A percentile compares a stretch with the other conserved stretches of the same genome.
Conservation (phyloP, 2,888 invertebrate genomes). For the Archaeoteleia sp. region DNA sequence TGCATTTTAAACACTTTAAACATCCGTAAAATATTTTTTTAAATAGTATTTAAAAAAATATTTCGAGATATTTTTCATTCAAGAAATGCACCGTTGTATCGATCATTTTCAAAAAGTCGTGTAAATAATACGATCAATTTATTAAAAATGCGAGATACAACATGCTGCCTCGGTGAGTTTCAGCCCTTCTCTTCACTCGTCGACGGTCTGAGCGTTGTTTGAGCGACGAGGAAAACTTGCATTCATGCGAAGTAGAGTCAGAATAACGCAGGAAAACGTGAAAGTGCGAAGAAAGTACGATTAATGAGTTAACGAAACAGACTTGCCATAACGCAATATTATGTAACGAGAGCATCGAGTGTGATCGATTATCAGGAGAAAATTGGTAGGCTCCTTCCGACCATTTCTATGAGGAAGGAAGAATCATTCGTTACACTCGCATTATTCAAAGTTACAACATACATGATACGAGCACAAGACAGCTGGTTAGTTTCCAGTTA, state of each 20-base stretch:
- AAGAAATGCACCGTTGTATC: too few relatives aligned
- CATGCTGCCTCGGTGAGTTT: too few relatives aligned
- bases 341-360: conserved; percentile 27
- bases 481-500: conserved; percentile 36
- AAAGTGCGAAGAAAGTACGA: conserved; percentile 27
- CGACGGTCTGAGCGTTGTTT: conserved; percentile 47
- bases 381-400: conserved; percentile 31
- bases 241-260: conserved; percentile 25
- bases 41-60: too few relatives aligned
- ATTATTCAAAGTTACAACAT: neutral
- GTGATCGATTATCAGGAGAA: conserved; percentile 40
- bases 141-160: too few relatives aligned
- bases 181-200: conserved; percentile 43
- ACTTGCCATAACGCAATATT: conserved; percentile 38
- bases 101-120: too few relatives aligned
- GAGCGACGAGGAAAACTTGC: conserved; percentile 36
- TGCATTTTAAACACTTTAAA: neutral
- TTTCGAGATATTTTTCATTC: too few relatives aligned
- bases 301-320: conserved; percentile 44
- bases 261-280: conserved; percentile 9
- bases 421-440: neutral
- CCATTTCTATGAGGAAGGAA: conserved; percentile 23
- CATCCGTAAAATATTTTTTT: too few relatives aligned
- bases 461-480: neutral
- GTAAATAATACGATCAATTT: too few relatives aligned